Evolutionary conservation across 2,797 vertebrate species (phyloP).

Genomic region (Sphenodon punctatus): DNA sequence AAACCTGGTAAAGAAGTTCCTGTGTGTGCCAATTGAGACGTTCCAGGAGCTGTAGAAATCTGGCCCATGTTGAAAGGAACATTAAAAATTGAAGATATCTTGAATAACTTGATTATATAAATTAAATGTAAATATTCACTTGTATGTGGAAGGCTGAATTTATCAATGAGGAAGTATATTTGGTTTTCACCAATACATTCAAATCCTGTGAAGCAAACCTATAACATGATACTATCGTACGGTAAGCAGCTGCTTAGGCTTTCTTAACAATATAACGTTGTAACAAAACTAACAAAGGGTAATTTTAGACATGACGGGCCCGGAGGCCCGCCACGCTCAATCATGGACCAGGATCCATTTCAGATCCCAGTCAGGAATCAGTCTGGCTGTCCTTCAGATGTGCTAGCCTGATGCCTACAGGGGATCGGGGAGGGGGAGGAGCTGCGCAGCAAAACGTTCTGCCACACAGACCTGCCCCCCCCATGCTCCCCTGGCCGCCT

Average conservation of each 20-base stretch:
- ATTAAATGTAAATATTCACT: slow-evolving; percentile 20
- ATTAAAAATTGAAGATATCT: not conserved
- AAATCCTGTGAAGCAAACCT: not conserved
- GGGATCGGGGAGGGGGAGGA: too few species aligned
- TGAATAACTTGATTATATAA: slow-evolving; percentile 36
- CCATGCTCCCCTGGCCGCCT: too few species aligned
- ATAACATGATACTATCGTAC: not conserved
- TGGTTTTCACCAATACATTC: slow-evolving; percentile 5
- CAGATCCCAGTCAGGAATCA: too few species aligned
- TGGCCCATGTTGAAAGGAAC: not conserved
- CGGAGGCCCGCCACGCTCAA: too few species aligned
- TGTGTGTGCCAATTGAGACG: not conserved
- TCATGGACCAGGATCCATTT: too few species aligned
- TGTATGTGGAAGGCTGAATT: not conserved
- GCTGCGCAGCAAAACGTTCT: too few species aligned
- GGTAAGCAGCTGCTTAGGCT: not conserved
- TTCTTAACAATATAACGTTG: not conserved
- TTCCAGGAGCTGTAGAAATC: slow-evolving; percentile 3
- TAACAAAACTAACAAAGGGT: too few species aligned
- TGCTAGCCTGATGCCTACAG: too few species aligned
- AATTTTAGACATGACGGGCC: too few species aligned
- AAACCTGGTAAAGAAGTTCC: not conserved
- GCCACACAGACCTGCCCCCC: too few species aligned
- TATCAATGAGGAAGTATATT: slow-evolving; percentile 17
- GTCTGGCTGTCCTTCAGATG: too few species aligned